phyloP scores from a whole-genome alignment of 2,888 invertebrate genomes.

The Hyles lineata region DNA sequence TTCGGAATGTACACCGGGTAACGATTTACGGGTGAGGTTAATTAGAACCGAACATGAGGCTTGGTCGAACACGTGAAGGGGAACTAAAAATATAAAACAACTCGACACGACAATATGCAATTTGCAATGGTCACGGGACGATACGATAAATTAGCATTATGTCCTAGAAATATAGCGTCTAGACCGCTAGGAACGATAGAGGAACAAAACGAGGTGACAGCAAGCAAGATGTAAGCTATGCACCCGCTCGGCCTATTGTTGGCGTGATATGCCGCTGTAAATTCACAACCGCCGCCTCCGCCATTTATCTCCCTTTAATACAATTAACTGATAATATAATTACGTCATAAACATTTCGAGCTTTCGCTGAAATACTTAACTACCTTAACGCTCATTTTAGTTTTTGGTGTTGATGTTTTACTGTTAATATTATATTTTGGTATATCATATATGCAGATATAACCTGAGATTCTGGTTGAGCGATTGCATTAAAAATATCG shows the following conservation, averaged over 20 bases:
- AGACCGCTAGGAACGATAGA: constrained; percentile 74
- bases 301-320: constrained; percentile 60
- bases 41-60: neutral
- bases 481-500: neutral
- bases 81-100: neutral
- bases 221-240: constrained; percentile 55
- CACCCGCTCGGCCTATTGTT: constrained; percentile 73
- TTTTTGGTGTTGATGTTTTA: neutral
- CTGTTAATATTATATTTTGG: neutral
- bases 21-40: neutral
- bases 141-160: constrained; percentile 24
- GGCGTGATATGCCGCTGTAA: constrained; percentile 75
- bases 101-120: constrained; percentile 5
- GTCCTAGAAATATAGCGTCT: constrained; percentile 77
- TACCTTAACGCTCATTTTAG: neutral
- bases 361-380: constrained; percentile 52
- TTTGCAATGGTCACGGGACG: neutral
- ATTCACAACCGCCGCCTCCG: constrained; percentile 62
- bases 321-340: constrained; percentile 72
- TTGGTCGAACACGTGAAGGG: neutral
- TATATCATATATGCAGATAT: too few species aligned
- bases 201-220: constrained; percentile 70
- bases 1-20: constrained; percentile 35
- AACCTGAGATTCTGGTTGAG: neutral
- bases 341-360: constrained; percentile 67